Evolutionary conservation across 2,113 vertebrate genomes (phyloP).

Genomic region (Rhipidura dahli): DNA sequence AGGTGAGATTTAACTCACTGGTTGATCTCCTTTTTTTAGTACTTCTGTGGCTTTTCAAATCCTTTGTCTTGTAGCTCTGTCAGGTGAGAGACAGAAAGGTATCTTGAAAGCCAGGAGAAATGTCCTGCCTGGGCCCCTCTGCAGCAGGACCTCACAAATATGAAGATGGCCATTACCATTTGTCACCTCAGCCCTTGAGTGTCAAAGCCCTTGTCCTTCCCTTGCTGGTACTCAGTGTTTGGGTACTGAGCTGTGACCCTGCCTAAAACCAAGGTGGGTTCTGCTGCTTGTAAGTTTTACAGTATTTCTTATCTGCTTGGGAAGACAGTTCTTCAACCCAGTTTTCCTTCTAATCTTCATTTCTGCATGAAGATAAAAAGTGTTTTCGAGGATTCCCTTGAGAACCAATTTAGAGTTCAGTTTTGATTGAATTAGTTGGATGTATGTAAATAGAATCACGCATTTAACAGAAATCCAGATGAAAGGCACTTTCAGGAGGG

Average conservation of each 20-base stretch:
- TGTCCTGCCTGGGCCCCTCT: not conserved
- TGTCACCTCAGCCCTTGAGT: not conserved
- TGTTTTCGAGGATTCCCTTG: conserved; percentile 44
- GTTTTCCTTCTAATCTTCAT: conserved; percentile 22
- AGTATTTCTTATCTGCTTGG: not conserved
- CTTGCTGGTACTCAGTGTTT: not conserved
- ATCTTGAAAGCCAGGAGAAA: not conserved
- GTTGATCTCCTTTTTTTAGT: not conserved
- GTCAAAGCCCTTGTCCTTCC: not conserved
- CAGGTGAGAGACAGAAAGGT: not conserved
- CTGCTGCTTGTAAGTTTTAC: not conserved
- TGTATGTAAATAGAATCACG: conserved; percentile 40
- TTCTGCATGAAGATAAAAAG: conserved; percentile 48
- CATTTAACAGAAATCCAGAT: conserved; percentile 32
- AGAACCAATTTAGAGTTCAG: conserved; percentile 55
- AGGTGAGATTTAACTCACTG: not conserved
- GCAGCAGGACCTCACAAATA: not conserved
- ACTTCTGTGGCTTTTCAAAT: not conserved
- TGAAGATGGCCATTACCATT: not conserved
- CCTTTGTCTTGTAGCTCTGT: not conserved
- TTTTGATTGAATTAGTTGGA: conserved; percentile 60
- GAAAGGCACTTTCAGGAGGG: conserved; percentile 33
- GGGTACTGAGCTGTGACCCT: not conserved
- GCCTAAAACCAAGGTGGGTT: not conserved
- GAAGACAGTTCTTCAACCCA: not conserved